These are phyloP conservation scores for Pollenia angustigena DNA, from an alignment of 2,888 invertebrate genomes.

Conservation along the genomic window DNA sequence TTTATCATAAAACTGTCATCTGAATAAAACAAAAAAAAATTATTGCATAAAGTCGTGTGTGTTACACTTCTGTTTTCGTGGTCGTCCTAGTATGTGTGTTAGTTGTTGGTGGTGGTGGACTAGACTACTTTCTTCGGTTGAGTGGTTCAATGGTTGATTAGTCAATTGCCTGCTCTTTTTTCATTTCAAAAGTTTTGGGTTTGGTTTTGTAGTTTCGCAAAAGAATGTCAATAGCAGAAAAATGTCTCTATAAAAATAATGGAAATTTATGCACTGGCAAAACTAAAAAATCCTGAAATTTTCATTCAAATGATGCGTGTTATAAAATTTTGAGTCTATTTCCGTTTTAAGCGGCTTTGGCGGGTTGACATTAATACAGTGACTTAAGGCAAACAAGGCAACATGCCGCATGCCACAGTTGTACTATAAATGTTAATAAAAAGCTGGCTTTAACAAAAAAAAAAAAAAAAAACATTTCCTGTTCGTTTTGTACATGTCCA, in stretches of 20 bases:
- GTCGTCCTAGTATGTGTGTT: neutral
- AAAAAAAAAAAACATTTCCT: constrained; percentile 57
- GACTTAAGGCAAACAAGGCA: neutral
- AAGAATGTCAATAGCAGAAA: constrained; percentile 25
- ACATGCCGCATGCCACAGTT: constrained; percentile 14
- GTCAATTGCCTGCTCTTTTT: neutral
- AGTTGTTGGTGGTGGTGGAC: constrained; percentile 5
- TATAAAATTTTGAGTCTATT: constrained; percentile 43
- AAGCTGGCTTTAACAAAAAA: neutral
- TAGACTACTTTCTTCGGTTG: constrained; percentile 45
- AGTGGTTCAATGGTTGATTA: constrained; percentile 21
- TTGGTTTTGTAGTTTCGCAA: neutral
- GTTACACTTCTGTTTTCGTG: constrained; percentile 10
- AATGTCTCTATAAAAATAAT: neutral
- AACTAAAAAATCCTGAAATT: neutral
- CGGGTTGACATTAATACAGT: constrained; percentile 26
- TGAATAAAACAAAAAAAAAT: constrained; percentile 8
- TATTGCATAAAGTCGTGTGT: constrained; percentile 27
- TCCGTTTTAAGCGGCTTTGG: constrained; percentile 45
- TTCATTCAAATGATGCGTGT: constrained; percentile 53
- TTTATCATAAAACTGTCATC: constrained; percentile 66
- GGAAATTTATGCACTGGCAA: neutral
- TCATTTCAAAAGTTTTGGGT: neutral
- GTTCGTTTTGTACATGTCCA: constrained; percentile 49
- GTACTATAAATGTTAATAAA: constrained; percentile 14